A percentile compares a stretch with the other conserved stretches of the same genome.
Conservation (phyloP, 2,888 invertebrate genomes). For the Iphiclides podalirius region DNA sequence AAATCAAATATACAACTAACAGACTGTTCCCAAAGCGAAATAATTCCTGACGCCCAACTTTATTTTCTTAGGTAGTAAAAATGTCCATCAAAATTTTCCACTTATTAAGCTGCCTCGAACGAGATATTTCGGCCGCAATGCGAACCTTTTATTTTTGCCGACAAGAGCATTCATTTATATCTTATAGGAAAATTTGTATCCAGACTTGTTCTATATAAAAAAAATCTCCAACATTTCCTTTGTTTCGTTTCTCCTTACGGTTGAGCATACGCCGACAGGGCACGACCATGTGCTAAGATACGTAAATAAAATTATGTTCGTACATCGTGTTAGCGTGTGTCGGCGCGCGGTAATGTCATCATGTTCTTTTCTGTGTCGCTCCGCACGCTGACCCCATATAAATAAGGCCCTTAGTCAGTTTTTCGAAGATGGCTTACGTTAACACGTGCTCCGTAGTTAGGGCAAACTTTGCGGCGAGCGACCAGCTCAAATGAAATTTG, state of each 20-base stretch:
- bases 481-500: slow-evolving; percentile 71
- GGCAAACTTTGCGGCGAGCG: slow-evolving; percentile 55
- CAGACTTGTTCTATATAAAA: background rate
- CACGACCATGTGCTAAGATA: slow-evolving; percentile 29
- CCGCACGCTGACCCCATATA: slow-evolving; percentile 74
- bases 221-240: slow-evolving; percentile 1
- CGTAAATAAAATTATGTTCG: slow-evolving; percentile 66
- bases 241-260: slow-evolving; percentile 4
- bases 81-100: slow-evolving; percentile 29
- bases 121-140: slow-evolving; percentile 15
- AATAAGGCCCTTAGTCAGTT: slow-evolving; percentile 75
- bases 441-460: slow-evolving; percentile 70
- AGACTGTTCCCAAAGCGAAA: slow-evolving; percentile 65
- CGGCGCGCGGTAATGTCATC: slow-evolving; percentile 67
- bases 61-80: slow-evolving; percentile 40
- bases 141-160: slow-evolving; percentile 23
- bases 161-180: slow-evolving; percentile 22
- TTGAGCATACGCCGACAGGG: background rate
- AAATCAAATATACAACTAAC: slow-evolving; percentile 76
- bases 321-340: slow-evolving; percentile 62
- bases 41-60: slow-evolving; percentile 46
- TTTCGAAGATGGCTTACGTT: slow-evolving; percentile 73
- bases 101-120: slow-evolving; percentile 16
- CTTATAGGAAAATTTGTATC: slow-evolving; percentile 11
- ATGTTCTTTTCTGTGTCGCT: slow-evolving; percentile 69